Evolutionary conservation across 2,797 vertebrate genomes (phyloP).

Genomic region (Pantherophis alleghaniensis): DNA sequence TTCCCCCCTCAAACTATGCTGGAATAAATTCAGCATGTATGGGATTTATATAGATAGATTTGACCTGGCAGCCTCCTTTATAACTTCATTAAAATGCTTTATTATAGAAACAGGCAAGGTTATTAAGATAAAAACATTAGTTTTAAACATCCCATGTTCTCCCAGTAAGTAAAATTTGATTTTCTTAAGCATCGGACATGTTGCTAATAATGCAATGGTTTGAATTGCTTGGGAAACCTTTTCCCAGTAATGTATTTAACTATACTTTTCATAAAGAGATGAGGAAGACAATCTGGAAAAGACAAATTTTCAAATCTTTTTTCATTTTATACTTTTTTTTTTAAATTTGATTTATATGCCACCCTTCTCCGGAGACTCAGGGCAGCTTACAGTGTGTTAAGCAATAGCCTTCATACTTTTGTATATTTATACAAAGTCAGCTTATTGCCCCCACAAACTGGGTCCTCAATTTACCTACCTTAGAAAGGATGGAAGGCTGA

Average conservation of each 20-base stretch:
- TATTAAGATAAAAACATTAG: slow-evolving; percentile 31
- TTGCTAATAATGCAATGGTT: slow-evolving; percentile 16
- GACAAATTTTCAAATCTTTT: slow-evolving; percentile 11
- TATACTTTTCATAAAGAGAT: slow-evolving; percentile 8
- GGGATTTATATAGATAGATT: slow-evolving; percentile 17
- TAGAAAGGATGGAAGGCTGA: too few relatives aligned
- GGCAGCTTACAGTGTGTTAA: too few relatives aligned
- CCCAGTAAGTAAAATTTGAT: slow-evolving; percentile 20
- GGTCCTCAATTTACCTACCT: too few relatives aligned
- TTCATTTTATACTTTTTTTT: neutral
- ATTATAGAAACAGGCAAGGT: slow-evolving; percentile 32
- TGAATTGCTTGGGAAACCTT: neutral
- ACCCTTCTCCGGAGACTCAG: too few relatives aligned
- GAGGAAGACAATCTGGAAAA: slow-evolving; percentile 26
- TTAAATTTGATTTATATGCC: too few relatives aligned
- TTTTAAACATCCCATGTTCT: slow-evolving; percentile 30
- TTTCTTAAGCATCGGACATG: slow-evolving; percentile 18
- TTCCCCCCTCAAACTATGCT: slow-evolving; percentile 11
- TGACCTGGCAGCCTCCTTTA: neutral
- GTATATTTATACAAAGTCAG: too few relatives aligned
- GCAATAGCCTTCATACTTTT: too few relatives aligned
- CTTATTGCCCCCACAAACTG: too few relatives aligned
- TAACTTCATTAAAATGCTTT: slow-evolving; percentile 39
- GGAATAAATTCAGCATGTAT: slow-evolving; percentile 31
- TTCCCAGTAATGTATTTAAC: slow-evolving; percentile 20